Percentiles rank a stretch among this genome's conserved stretches.
phyloP scores from a whole-genome alignment of 2,797 vertebrate genomes.

The Psittacula derbiana region DNA sequence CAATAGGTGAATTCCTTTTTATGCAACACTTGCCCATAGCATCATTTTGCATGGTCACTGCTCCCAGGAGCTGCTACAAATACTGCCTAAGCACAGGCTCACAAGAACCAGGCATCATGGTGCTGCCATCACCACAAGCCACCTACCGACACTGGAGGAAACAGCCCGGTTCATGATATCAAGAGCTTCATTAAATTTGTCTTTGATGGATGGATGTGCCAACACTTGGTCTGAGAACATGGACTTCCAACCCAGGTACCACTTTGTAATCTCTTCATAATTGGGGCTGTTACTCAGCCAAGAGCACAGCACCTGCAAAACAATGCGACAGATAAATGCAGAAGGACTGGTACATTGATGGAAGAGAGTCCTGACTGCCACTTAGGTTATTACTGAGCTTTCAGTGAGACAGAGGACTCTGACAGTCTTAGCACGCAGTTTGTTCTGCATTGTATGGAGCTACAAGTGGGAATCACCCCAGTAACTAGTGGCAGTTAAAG shows the following conservation, averaged over 20 bases:
- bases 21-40: background rate
- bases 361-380: background rate
- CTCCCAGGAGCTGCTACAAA: background rate
- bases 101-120: fast-evolving
- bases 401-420: background rate
- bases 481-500: background rate
- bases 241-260: constrained; percentile 98
- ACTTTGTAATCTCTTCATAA: constrained; percentile 97
- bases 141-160: constrained; percentile 90
- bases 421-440: too few species aligned
- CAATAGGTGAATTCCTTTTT: background rate
- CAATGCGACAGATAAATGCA: background rate
- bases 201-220: constrained; percentile 90
- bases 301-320: constrained; percentile 91
- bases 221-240: constrained; percentile 93
- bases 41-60: background rate
- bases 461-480: background rate
- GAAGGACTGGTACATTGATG: fast-evolving
- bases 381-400: background rate
- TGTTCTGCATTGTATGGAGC: fast-evolving
- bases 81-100: too few species aligned
- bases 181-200: constrained; percentile 96
- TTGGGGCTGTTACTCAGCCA: constrained; percentile 98
- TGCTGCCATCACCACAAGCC: background rate
- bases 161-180: constrained; percentile 98